Evolutionary conservation across 1,140 invertebrate species (phyloP).

Genomic region (Trichonephila clavipes): DNA sequence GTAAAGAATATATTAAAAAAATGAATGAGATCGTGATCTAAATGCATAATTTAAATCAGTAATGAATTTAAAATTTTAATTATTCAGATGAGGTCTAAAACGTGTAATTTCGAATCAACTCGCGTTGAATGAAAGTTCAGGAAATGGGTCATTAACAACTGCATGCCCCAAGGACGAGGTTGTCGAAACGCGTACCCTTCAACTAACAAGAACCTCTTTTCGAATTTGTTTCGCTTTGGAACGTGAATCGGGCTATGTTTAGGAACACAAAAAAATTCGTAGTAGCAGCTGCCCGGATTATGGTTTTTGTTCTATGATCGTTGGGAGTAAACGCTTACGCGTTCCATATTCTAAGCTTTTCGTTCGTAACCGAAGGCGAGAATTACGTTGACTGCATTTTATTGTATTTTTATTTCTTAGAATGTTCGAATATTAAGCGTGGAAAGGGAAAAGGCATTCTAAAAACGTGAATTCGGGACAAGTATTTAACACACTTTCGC

Average conservation of each 20-base stretch:
- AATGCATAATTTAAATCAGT: neutral
- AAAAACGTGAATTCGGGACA: neutral
- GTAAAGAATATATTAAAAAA: neutral
- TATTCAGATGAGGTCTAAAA: neutral
- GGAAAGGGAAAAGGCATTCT: conserved; percentile 6
- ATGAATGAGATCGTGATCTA: neutral
- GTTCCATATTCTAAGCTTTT: neutral
- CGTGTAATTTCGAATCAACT: neutral
- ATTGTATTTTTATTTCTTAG: neutral
- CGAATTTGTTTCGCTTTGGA: neutral
- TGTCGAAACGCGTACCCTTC: conserved; percentile 11
- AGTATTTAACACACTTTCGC: conserved; percentile 26
- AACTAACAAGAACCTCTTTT: neutral
- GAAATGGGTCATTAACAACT: conserved; percentile 22
- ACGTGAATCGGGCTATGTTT: neutral
- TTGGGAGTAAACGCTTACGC: neutral
- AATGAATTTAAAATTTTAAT: neutral
- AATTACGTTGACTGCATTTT: neutral
- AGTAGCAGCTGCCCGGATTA: neutral
- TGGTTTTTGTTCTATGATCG: neutral
- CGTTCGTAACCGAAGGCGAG: neutral
- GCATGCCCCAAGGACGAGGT: neutral
- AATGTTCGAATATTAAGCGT: neutral
- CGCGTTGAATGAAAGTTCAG: neutral
- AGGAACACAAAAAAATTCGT: neutral